Evolutionary conservation across 2,888 invertebrate species (phyloP).

Genomic region (Aspidapion aeneum): DNA sequence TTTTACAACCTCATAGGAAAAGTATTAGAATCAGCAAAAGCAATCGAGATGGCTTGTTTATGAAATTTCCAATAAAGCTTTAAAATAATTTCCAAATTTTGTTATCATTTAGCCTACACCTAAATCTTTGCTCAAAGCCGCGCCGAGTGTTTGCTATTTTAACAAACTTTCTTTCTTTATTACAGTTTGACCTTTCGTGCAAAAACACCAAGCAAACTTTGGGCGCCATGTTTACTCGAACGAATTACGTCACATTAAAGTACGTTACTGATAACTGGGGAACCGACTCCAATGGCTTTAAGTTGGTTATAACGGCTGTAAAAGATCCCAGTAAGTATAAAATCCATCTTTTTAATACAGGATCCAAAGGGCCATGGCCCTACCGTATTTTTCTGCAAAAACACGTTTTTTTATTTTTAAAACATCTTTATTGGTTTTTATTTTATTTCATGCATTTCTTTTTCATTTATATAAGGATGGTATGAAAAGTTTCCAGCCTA

Average conservation of each 20-base stretch:
- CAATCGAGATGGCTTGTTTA: too few relatives aligned
- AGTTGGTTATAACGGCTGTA: conserved; percentile 89
- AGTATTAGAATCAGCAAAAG: too few relatives aligned
- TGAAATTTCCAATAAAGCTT: too few relatives aligned
- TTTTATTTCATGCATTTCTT: too few relatives aligned
- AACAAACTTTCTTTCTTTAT: conserved; percentile 31
- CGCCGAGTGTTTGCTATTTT: too few relatives aligned
- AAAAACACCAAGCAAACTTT: conserved; percentile 86
- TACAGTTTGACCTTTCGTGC: conserved; percentile 87
- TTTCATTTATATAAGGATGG: too few relatives aligned
- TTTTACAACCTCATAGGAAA: too few relatives aligned
- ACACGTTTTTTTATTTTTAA: not conserved
- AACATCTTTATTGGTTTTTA: too few relatives aligned
- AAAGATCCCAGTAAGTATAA: conserved; percentile 82
- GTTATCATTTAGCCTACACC: too few relatives aligned
- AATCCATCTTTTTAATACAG: not conserved
- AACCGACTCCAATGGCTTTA: conserved; percentile 88
- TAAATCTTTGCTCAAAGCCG: too few relatives aligned
- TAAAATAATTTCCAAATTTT: too few relatives aligned
- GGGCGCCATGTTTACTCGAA: conserved; percentile 84
- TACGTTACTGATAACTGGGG: conserved; percentile 94
- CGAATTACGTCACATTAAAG: conserved; percentile 91
- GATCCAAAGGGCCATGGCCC: not conserved
- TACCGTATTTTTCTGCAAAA: not conserved
- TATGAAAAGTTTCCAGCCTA: too few relatives aligned